phyloP scores from a whole-genome alignment of 2,888 invertebrate genomes.

The Himalopsyche tibetana region DNA sequence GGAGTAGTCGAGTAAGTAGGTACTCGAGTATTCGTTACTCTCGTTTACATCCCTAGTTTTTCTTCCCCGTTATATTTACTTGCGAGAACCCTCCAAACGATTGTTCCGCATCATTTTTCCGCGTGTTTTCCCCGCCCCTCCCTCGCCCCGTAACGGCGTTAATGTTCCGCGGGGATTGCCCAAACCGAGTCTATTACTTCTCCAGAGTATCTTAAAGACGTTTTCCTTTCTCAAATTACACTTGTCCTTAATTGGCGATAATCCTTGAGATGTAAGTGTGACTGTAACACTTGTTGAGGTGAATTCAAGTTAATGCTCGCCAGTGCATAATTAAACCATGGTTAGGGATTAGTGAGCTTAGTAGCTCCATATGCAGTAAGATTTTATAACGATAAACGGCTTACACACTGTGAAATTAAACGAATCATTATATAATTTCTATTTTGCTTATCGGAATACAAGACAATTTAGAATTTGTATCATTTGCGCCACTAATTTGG shows the following conservation, averaged over 20 bases:
- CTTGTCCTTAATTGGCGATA: slow-evolving; percentile 34
- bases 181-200: slow-evolving; percentile 13
- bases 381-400: background rate
- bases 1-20: no score
- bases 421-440: background rate
- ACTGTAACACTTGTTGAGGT: background rate
- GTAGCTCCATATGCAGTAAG: background rate
- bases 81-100: slow-evolving; percentile 7
- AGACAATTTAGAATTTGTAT: no score
- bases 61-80: slow-evolving; percentile 10
- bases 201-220: background rate
- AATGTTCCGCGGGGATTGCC: background rate
- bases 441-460: no score
- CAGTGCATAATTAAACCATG: background rate
- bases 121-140: background rate
- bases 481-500: no score
- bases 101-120: slow-evolving; percentile 31
- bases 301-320: background rate
- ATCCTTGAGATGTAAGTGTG: background rate
- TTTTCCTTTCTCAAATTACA: slow-evolving; percentile 1
- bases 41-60: no score
- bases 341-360: background rate
- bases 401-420: background rate
- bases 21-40: no score
- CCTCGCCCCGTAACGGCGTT: background rate